Evolutionary conservation across 2,797 vertebrate genomes (phyloP).

Genomic region (Hemitrygon akajei): DNA sequence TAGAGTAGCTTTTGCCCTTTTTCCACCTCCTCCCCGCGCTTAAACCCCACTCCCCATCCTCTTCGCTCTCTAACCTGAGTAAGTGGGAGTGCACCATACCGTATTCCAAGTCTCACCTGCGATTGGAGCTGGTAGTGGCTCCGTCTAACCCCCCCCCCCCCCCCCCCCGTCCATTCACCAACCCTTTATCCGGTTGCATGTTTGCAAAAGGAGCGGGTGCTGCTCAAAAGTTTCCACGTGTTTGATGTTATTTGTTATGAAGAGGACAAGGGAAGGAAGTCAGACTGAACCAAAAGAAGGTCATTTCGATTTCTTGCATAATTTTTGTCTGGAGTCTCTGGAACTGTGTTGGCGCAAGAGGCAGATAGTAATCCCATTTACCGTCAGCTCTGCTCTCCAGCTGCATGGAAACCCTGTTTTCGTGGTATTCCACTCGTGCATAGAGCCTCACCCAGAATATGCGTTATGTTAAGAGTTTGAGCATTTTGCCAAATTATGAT

Average conservation of each 20-base stretch:
- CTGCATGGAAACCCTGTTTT: background rate
- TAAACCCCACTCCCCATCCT: background rate
- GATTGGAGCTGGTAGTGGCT: background rate
- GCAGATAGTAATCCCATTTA: conserved; percentile 1
- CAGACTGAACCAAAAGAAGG: conserved; percentile 9
- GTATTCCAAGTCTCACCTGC: background rate
- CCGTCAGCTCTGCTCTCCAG: conserved; percentile 1
- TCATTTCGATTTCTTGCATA: conserved; percentile 12
- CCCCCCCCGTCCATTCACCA: background rate
- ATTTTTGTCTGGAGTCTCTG: background rate
- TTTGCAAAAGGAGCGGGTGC: conserved; percentile 32
- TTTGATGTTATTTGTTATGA: conserved; percentile 36
- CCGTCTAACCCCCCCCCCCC: background rate
- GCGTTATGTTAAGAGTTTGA: background rate
- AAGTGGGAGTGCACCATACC: conserved; percentile 30
- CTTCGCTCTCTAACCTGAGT: background rate
- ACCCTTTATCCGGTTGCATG: conserved; percentile 26
- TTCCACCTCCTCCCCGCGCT: background rate
- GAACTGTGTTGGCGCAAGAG: background rate
- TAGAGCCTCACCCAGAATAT: conserved; percentile 26
- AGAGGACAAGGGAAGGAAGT: conserved; percentile 21
- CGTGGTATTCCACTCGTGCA: background rate
- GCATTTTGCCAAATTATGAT: background rate
- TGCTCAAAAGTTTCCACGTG: conserved; percentile 33
- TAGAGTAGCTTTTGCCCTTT: too few relatives aligned